Evolutionary conservation across 1,140 invertebrate genomes (phyloP).

Genomic region (Euglossa dilemma): DNA sequence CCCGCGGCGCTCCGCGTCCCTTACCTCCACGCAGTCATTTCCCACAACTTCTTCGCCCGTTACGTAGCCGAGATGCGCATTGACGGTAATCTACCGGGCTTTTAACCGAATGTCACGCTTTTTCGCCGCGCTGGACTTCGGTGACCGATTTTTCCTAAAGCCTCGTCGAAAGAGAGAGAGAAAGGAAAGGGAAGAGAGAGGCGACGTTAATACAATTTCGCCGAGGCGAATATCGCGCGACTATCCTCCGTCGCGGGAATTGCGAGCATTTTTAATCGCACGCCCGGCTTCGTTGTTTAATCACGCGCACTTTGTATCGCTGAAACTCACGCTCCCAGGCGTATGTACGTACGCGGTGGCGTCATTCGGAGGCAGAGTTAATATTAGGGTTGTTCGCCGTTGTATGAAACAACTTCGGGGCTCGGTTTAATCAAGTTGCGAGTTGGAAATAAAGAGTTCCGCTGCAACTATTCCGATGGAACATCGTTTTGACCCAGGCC

Average conservation of each 20-base stretch:
- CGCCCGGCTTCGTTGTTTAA: not conserved
- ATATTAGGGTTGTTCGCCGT: conserved; percentile 8
- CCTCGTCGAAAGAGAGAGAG: not conserved
- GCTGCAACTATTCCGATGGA: not conserved
- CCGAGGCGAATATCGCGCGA: not conserved
- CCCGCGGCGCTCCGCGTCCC: not conserved
- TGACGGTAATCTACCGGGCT: conserved; percentile 67
- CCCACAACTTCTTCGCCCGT: conserved; percentile 39
- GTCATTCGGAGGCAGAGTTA: conserved; percentile 3
- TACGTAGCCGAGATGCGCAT: conserved; percentile 58
- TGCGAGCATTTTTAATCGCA: not conserved
- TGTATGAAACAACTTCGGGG: conserved; percentile 4
- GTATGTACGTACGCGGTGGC: not conserved
- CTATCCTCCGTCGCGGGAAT: too few relatives aligned
- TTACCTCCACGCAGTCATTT: conserved; percentile 14
- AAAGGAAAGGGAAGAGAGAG: too few relatives aligned
- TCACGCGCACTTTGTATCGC: not conserved
- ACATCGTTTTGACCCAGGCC: not conserved
- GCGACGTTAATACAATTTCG: not conserved
- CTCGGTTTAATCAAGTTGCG: not conserved
- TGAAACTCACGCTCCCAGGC: not conserved
- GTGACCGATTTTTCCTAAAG: conserved; percentile 16
- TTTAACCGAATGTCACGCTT: conserved; percentile 63
- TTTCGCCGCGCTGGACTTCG: not conserved
- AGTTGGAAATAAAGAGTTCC: too few relatives aligned